phyloP scores from a whole-genome alignment of 2,113 vertebrate species.

The Thryonomys swinderianus region DNA sequence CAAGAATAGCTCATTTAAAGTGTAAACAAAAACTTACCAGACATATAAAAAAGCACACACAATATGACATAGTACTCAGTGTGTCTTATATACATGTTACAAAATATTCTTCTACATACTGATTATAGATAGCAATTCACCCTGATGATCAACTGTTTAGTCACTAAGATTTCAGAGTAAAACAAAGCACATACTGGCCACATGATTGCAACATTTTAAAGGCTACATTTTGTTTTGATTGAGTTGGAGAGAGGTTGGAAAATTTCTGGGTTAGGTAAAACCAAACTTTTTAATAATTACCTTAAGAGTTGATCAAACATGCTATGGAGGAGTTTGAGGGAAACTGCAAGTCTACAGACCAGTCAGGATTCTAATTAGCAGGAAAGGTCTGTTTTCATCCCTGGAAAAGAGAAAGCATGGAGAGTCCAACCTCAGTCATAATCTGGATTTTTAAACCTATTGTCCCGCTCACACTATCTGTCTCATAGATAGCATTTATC shows the following conservation, averaged over 20 bases:
- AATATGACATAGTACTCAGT: background rate
- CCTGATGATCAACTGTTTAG: background rate
- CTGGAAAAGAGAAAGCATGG: background rate
- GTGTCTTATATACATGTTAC: background rate
- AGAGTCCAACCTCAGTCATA: background rate
- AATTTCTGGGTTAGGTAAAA: background rate
- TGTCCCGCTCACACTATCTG: background rate
- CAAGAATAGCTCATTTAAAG: background rate
- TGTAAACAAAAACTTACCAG: constrained; percentile 15
- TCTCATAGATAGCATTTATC: background rate
- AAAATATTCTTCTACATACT: background rate
- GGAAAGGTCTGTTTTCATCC: background rate
- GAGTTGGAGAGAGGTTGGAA: background rate
- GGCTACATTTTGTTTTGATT: background rate
- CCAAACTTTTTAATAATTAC: background rate
- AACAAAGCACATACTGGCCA: background rate
- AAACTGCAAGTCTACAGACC: background rate
- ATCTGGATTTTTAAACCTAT: background rate
- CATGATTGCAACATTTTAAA: background rate
- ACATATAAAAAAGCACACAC: background rate
- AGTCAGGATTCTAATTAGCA: background rate
- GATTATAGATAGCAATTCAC: background rate
- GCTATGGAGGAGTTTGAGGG: background rate
- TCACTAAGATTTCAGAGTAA: background rate
- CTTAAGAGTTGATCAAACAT: background rate